Conservation (phyloP, 2,113 vertebrate species). For the Falcunculus frontatus region DNA sequence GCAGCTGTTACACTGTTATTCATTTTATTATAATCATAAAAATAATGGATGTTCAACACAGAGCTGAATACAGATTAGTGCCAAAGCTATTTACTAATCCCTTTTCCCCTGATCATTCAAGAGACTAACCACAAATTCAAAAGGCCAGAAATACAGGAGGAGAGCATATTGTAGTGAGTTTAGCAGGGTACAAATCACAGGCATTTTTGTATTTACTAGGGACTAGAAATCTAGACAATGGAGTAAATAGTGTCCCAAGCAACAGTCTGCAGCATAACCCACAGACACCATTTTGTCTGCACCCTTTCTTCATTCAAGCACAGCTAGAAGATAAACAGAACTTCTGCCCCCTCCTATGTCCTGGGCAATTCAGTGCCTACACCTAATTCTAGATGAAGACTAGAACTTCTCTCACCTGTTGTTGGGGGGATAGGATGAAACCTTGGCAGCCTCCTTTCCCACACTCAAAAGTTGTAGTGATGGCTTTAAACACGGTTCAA, state of each 20-base stretch:
- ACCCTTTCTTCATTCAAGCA: neutral
- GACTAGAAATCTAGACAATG: neutral
- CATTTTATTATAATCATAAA: constrained; percentile 45
- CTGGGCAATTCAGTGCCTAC: neutral
- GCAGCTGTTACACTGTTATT: constrained; percentile 19
- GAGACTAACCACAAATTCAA: neutral
- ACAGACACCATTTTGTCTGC: neutral
- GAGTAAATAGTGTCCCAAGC: neutral
- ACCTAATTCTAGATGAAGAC: neutral
- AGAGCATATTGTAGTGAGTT: neutral
- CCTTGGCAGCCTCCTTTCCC: neutral
- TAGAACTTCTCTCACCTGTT: neutral
- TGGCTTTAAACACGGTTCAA: neutral
- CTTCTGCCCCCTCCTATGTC: neutral
- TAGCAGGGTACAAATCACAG: neutral
- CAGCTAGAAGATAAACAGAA: neutral
- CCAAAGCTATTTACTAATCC: constrained; percentile 30
- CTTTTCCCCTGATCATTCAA: neutral
- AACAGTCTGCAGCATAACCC: neutral
- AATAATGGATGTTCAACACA: constrained; percentile 36
- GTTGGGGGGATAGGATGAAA: neutral
- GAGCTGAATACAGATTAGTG: constrained; percentile 35
- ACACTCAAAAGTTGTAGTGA: neutral
- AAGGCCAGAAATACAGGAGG: neutral
- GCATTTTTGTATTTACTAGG: neutral